These are phyloP conservation scores for Apomyelois bistriatella DNA, from an alignment of 2,888 invertebrate species.

Conservation along the genomic window DNA sequence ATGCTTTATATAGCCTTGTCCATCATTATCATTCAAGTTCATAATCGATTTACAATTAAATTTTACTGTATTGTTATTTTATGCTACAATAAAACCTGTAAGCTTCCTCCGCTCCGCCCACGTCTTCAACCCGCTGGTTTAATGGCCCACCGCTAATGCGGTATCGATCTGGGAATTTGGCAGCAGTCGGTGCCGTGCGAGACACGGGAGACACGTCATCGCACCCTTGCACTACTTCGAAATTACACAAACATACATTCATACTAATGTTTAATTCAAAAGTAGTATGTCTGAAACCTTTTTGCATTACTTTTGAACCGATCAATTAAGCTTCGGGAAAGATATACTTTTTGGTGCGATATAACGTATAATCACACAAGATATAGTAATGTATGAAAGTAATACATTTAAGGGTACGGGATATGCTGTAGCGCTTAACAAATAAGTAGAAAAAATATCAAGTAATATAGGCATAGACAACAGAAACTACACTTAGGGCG, in stretches of 20 bases:
- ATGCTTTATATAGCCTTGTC: too few relatives aligned
- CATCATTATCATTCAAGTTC: neutral
- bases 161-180: conserved; percentile 68
- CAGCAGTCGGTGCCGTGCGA: conserved; percentile 64
- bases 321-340: too few relatives aligned
- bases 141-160: conserved; percentile 47
- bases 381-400: too few relatives aligned
- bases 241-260: neutral
- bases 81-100: conserved; percentile 10
- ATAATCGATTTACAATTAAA: neutral
- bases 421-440: too few relatives aligned
- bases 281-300: neutral
- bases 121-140: conserved; percentile 23
- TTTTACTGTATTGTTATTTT: conserved; percentile 8
- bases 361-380: too few relatives aligned
- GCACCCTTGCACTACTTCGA: conserved; percentile 7
- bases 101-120: neutral
- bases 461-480: too few relatives aligned
- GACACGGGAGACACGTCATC: conserved; percentile 29
- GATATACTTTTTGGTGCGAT: too few relatives aligned
- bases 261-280: neutral
- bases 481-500: too few relatives aligned
- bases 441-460: too few relatives aligned
- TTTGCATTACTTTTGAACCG: too few relatives aligned
- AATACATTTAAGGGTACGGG: too few relatives aligned